Percentiles rank a stretch among this genome's conserved stretches.
Evolutionary conservation across 2,888 invertebrate genomes (phyloP).

Genomic region (Pecten maximus): DNA sequence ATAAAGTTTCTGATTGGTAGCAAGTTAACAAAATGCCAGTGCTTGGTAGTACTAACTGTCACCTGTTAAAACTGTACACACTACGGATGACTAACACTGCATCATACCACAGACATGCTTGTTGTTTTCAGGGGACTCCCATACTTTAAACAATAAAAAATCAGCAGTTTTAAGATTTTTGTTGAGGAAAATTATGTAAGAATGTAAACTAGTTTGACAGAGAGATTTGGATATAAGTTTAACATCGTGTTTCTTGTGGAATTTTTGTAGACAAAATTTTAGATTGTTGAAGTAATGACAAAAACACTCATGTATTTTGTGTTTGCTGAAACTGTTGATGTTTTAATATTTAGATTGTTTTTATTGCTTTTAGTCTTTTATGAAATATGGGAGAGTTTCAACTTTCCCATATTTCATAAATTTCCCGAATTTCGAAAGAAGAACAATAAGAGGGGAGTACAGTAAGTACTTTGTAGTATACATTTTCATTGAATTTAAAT

Average conservation of each 20-base stretch:
- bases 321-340: neutral
- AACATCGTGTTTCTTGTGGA: neutral
- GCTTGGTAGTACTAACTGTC: too few relatives aligned
- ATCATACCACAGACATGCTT: neutral
- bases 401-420: too few relatives aligned
- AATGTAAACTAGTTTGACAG: neutral
- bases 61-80: too few relatives aligned
- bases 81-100: neutral
- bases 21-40: too few relatives aligned
- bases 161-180: neutral
- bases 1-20: too few relatives aligned
- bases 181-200: neutral
- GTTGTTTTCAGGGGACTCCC: neutral
- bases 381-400: too few relatives aligned
- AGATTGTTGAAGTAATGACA: neutral
- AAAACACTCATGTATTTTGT: neutral
- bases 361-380: too few relatives aligned
- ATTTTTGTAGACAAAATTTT: neutral
- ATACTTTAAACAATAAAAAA: neutral
- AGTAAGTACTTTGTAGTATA: neutral
- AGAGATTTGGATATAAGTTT: neutral
- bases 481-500: neutral
- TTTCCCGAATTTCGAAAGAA: too few relatives aligned
- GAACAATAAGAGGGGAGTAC: too few relatives aligned
- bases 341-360: too few relatives aligned